Conservation (phyloP, 1,140 invertebrate species). For the Achatina immaculata region DNA sequence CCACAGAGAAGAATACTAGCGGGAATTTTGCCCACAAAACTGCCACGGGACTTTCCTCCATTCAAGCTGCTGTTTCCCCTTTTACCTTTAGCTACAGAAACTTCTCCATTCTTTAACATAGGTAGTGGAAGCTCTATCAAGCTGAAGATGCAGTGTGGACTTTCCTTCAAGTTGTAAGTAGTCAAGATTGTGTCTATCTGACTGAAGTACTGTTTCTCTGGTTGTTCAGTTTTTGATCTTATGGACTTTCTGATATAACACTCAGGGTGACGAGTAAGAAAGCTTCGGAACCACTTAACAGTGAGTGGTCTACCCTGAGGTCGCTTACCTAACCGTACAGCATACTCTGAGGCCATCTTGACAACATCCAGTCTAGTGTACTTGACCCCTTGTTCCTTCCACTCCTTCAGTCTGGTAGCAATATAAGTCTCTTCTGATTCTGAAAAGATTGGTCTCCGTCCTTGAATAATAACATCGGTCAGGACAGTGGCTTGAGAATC, state of each 20-base stretch:
- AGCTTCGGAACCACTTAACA: slow-evolving; percentile 34
- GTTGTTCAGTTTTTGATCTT: slow-evolving; percentile 4
- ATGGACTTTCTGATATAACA: slow-evolving; percentile 25
- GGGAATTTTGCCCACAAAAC: slow-evolving; percentile 6
- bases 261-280: slow-evolving; percentile 32
- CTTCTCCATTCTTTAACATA: background rate
- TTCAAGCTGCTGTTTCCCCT: background rate
- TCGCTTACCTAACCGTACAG: slow-evolving; percentile 18
- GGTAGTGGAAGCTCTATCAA: slow-evolving; percentile 14
- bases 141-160: slow-evolving; percentile 29
- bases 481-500: background rate
- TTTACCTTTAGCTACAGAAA: background rate
- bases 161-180: slow-evolving; percentile 12
- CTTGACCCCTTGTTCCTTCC: slow-evolving; percentile 30
- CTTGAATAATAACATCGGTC: slow-evolving; percentile 28
- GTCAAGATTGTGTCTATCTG: slow-evolving; percentile 22
- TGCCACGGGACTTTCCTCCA: background rate
- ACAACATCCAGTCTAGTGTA: slow-evolving; percentile 30
- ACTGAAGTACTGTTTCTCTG: slow-evolving; percentile 27
- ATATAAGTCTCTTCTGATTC: slow-evolving; percentile 22
- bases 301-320: slow-evolving; percentile 27
- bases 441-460: slow-evolving; percentile 26
- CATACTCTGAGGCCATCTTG: slow-evolving; percentile 33
- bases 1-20: slow-evolving; percentile 25
- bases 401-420: slow-evolving; percentile 21